Percentiles rank a stretch among this genome's conserved stretches.
Evolutionary conservation across 2,888 invertebrate species (phyloP).

Genomic region (Caenorhabditis zanzibari): DNA sequence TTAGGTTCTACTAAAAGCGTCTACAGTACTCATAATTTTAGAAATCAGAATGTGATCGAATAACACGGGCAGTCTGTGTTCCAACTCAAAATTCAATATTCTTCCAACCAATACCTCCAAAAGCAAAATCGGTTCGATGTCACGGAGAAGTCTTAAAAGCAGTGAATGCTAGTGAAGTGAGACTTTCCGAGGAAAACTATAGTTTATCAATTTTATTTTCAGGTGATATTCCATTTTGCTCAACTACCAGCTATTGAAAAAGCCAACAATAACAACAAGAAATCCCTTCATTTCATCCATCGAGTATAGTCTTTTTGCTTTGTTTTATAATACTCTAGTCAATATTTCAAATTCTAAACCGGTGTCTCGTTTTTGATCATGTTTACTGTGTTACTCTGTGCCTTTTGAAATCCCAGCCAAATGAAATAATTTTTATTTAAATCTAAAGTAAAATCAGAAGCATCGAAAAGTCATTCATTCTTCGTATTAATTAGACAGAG

Average conservation of each 20-base stretch:
- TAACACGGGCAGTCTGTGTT: slow-evolving; percentile 67
- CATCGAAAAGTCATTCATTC: neutral
- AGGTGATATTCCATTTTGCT: slow-evolving; percentile 65
- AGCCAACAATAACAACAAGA: slow-evolving; percentile 36
- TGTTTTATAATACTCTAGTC: neutral
- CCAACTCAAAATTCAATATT: slow-evolving; percentile 66
- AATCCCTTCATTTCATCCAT: slow-evolving; percentile 55
- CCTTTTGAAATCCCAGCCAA: slow-evolving; percentile 49
- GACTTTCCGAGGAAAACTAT: neutral
- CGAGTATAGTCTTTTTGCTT: slow-evolving; percentile 38
- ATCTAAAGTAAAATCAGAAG: neutral
- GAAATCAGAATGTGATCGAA: slow-evolving; percentile 66
- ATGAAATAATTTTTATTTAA: neutral
- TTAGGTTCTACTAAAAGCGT: neutral
- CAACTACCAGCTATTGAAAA: slow-evolving; percentile 56
- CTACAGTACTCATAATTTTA: slow-evolving; percentile 15
- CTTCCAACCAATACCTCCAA: slow-evolving; percentile 71
- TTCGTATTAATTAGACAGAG: slow-evolving; percentile 35
- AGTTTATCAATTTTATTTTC: too few species aligned
- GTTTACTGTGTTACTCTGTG: slow-evolving; percentile 51
- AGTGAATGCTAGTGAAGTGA: slow-evolving; percentile 58
- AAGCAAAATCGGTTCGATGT: slow-evolving; percentile 50
- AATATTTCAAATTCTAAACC: slow-evolving; percentile 13
- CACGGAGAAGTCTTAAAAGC: slow-evolving; percentile 55
- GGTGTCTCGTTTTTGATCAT: slow-evolving; percentile 15